Conservation (phyloP, 2,888 invertebrate species). For the Scaptomyza tumidula region DNA sequence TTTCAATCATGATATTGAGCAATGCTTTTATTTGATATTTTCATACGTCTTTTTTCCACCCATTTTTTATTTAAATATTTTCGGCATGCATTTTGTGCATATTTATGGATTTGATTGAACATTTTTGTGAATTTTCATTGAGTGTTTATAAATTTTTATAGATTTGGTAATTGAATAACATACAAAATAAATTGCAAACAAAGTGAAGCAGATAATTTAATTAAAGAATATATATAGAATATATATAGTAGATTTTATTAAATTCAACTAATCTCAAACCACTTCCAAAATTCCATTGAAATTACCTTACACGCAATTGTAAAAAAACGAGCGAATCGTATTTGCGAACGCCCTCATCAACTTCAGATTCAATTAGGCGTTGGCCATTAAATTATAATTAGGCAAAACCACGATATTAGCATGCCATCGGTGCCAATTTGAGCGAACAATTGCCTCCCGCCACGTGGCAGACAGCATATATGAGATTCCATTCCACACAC, state of each 20-base stretch:
- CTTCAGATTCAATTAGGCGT: conserved; percentile 36
- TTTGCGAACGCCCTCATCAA: conserved; percentile 2
- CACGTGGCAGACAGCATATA: conserved; percentile 11
- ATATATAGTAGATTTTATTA: background rate
- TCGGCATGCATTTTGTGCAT: background rate
- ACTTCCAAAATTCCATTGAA: background rate
- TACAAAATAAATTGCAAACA: background rate
- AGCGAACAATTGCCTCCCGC: conserved; percentile 15
- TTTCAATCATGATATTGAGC: background rate
- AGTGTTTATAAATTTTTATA: background rate
- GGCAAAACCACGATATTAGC: conserved; percentile 39
- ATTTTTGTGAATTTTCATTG: background rate
- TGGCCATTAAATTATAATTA: conserved; percentile 45
- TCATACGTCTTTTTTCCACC: background rate
- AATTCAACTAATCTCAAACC: background rate
- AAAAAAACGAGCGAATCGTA: background rate
- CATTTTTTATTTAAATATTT: background rate
- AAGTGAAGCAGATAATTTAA: background rate
- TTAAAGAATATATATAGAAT: background rate
- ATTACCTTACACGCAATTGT: background rate
- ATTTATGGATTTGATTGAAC: background rate
- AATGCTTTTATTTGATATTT: background rate
- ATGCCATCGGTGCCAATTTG: conserved; percentile 29
- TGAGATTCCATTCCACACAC: too few species aligned
- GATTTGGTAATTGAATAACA: background rate